Percentiles rank a stretch among this genome's conserved stretches.
These are phyloP conservation scores for Microcebus griseorufus DNA, from an alignment of 2,113 vertebrate species.

Conservation along the genomic window DNA sequence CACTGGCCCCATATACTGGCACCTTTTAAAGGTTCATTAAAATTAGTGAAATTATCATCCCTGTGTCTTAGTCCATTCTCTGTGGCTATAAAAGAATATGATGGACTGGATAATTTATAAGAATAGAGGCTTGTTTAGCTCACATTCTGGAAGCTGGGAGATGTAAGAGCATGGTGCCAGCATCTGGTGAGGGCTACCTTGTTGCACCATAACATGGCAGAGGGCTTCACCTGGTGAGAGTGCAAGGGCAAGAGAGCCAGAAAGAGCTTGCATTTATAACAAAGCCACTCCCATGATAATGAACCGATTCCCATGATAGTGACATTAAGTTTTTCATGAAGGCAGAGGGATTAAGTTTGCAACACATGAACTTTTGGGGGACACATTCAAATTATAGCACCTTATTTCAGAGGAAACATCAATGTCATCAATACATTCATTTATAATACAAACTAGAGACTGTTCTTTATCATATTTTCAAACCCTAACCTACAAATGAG, in stretches of 20 bases:
- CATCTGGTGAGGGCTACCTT: not conserved
- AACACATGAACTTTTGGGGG: not conserved
- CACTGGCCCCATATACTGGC: not conserved
- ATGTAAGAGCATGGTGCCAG: not conserved
- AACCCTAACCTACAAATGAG: not conserved
- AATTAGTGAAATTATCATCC: not conserved
- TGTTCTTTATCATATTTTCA: constrained; percentile 10
- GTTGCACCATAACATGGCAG: not conserved
- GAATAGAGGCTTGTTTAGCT: not conserved
- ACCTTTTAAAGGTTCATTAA: not conserved
- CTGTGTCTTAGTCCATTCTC: not conserved
- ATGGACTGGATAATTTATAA: not conserved
- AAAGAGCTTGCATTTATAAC: not conserved
- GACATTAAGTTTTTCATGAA: not conserved
- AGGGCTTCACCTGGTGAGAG: not conserved
- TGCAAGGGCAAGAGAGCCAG: not conserved
- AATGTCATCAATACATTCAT: not conserved
- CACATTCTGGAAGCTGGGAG: not conserved
- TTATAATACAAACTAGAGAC: not conserved
- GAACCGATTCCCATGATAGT: not conserved
- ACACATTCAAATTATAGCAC: not conserved
- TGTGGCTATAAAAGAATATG: not conserved
- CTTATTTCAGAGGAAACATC: constrained; percentile 11
- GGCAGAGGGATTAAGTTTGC: not conserved
- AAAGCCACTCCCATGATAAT: not conserved